These are phyloP conservation scores for Ochotona princeps DNA, from an alignment of 2,113 vertebrate species.

Conservation along the genomic window DNA sequence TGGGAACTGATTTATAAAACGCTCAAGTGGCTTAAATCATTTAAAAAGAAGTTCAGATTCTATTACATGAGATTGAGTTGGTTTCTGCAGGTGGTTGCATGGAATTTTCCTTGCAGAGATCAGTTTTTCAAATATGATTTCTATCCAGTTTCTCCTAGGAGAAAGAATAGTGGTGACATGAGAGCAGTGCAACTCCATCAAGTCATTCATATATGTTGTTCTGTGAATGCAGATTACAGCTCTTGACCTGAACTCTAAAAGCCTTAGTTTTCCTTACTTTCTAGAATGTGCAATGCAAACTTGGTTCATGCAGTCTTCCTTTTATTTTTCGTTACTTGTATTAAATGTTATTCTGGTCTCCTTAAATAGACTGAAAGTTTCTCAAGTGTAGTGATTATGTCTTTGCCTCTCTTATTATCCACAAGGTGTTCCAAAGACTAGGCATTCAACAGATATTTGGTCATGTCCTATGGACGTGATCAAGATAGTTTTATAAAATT, in stretches of 20 bases:
- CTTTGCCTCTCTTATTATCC: background rate
- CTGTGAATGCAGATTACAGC: conserved; percentile 23
- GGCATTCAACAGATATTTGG: conserved; percentile 38
- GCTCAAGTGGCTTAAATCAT: conserved; percentile 77
- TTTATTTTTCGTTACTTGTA: conserved; percentile 7
- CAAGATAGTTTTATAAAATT: conserved; percentile 17
- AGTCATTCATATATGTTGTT: background rate
- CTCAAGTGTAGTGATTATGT: background rate
- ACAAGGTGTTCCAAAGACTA: background rate
- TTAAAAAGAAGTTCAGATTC: conserved; percentile 76
- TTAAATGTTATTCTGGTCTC: background rate
- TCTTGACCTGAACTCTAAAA: background rate
- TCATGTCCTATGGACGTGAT: background rate
- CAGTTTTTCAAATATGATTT: conserved; percentile 70
- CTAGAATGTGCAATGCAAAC: background rate
- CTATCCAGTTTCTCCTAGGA: conserved; percentile 55
- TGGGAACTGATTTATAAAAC: conserved; percentile 76
- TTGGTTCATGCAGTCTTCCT: background rate
- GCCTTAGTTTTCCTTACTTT: background rate
- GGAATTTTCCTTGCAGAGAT: conserved; percentile 55
- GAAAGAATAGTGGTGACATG: background rate
- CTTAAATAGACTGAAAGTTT: conserved; percentile 51
- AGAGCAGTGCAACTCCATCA: background rate
- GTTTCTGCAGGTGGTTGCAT: conserved; percentile 74
- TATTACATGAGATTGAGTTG: conserved; percentile 76